A percentile compares a stretch with the other conserved stretches of the same genome.
phyloP scores from a whole-genome alignment of 2,113 vertebrate genomes.

The Phalacrocorax brasilianus region DNA sequence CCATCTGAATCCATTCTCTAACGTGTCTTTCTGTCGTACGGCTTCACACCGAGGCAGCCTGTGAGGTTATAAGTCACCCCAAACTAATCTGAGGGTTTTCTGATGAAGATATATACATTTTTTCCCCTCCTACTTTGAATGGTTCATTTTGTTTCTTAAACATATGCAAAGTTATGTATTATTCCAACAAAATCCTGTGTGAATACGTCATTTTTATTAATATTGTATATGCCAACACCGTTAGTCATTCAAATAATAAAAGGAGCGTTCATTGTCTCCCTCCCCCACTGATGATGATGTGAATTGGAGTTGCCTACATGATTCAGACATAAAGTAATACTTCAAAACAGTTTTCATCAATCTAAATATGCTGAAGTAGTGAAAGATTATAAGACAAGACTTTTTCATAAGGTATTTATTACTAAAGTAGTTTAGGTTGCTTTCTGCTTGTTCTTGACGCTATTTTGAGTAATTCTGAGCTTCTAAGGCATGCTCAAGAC shows the following conservation, averaged over 20 bases:
- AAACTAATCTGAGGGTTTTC: background rate
- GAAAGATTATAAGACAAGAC: background rate
- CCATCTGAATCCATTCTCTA: background rate
- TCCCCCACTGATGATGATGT: background rate
- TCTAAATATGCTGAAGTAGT: background rate
- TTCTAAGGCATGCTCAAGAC: background rate
- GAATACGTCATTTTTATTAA: background rate
- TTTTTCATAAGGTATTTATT: background rate
- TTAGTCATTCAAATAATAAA: background rate
- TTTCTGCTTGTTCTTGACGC: background rate
- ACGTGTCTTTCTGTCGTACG: background rate
- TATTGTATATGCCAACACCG: background rate
- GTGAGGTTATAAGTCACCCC: background rate
- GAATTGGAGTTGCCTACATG: background rate
- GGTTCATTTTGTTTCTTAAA: background rate
- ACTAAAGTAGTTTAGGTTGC: background rate
- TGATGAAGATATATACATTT: background rate
- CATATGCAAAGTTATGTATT: background rate
- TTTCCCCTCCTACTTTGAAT: background rate
- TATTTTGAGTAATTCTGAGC: background rate
- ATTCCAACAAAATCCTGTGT: background rate
- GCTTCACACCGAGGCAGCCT: background rate
- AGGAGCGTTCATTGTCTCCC: background rate
- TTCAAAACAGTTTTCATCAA: background rate
- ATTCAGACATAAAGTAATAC: background rate